phyloP scores from a whole-genome alignment of 2,113 vertebrate species.

The Sphaerodactylus townsendi region DNA sequence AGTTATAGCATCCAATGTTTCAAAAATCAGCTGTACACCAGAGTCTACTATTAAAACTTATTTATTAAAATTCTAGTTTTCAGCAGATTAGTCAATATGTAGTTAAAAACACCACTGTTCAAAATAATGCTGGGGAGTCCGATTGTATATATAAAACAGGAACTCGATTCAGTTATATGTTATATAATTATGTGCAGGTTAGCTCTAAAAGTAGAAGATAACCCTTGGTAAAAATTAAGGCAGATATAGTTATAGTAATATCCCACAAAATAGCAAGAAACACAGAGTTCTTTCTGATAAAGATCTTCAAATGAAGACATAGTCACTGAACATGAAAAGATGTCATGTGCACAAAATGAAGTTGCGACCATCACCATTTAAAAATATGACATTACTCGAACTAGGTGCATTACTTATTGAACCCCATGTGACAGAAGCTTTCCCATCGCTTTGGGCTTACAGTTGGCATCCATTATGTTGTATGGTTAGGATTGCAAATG shows the following conservation, averaged over 20 bases:
- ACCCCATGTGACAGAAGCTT: conserved; percentile 21
- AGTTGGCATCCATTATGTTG: conserved; percentile 32
- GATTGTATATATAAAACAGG: background rate
- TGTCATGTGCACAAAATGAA: background rate
- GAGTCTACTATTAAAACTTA: too few species aligned
- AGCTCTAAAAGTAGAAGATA: background rate
- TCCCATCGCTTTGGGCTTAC: conserved; percentile 39
- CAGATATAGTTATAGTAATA: background rate
- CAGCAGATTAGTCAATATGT: background rate
- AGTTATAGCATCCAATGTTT: background rate
- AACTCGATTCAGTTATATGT: background rate
- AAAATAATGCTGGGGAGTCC: background rate
- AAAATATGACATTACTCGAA: conserved; percentile 38
- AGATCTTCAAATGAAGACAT: conserved; percentile 7
- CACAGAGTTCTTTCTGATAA: conserved; percentile 4
- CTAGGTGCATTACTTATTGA: conserved; percentile 37
- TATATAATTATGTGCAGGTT: background rate
- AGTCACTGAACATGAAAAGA: background rate
- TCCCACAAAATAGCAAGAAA: background rate
- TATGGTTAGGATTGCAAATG: conserved; percentile 22
- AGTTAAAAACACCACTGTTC: background rate
- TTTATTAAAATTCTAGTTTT: background rate
- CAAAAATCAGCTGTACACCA: too few species aligned
- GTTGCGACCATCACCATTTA: conserved; percentile 28
- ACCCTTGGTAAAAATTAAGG: background rate